Evolutionary conservation across 2,797 vertebrate genomes (phyloP).

Genomic region (Heterohyrax brucei): DNA sequence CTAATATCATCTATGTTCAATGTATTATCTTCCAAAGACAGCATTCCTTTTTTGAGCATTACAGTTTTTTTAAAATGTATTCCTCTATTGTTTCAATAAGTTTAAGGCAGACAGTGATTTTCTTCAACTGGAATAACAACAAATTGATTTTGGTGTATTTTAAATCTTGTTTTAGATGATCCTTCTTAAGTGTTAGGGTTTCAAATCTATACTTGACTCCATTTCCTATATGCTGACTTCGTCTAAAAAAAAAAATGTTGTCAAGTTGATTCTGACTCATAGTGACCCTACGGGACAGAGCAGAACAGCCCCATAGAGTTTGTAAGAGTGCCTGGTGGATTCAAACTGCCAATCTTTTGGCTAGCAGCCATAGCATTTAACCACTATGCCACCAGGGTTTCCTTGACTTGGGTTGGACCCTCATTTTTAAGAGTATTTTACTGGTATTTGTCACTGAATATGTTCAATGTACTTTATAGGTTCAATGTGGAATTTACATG

Average conservation of each 20-base stretch:
- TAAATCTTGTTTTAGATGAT: conserved; percentile 62
- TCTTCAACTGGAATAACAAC: conserved; percentile 64
- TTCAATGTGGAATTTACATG: neutral
- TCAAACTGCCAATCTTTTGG: no score
- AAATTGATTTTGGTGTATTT: conserved; percentile 43
- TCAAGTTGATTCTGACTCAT: no score
- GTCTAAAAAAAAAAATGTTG: no score
- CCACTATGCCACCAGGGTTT: no score
- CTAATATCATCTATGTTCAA: conserved; percentile 27
- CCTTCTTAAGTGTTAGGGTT: neutral
- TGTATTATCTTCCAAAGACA: conserved; percentile 44
- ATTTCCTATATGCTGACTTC: neutral
- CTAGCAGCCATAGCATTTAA: no score
- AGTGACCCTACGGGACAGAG: no score
- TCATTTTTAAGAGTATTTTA: conserved; percentile 7
- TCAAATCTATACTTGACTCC: neutral
- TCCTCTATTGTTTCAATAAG: conserved; percentile 32
- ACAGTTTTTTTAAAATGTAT: conserved; percentile 29
- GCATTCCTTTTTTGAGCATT: conserved; percentile 8
- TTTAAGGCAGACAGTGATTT: conserved; percentile 60
- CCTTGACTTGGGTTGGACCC: neutral
- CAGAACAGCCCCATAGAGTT: no score
- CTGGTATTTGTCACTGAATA: neutral
- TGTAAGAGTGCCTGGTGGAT: no score
- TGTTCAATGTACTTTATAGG: conserved; percentile 7